Percentiles rank a stretch among this genome's conserved stretches.
Evolutionary conservation across 2,113 vertebrate species (phyloP).

Genomic region (Perognathus longimembris): DNA sequence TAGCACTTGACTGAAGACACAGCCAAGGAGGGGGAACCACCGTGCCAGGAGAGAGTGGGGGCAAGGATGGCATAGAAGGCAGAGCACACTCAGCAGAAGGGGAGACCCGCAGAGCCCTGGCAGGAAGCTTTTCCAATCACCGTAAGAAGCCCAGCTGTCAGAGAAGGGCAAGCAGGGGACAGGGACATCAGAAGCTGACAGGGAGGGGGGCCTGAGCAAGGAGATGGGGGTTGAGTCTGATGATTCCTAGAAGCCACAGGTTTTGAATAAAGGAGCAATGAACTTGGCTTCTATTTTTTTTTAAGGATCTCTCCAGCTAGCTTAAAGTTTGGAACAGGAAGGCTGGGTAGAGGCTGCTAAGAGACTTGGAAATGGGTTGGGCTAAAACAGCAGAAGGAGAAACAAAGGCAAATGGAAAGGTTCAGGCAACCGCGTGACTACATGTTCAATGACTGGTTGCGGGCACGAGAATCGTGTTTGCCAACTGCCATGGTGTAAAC

Average conservation of each 20-base stretch:
- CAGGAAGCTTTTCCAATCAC: background rate
- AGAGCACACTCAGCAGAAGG: background rate
- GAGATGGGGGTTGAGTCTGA: slow-evolving; percentile 15
- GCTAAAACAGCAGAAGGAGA: background rate
- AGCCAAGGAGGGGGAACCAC: background rate
- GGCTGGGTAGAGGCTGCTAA: background rate
- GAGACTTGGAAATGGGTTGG: background rate
- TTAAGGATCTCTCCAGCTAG: background rate
- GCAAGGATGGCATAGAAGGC: background rate
- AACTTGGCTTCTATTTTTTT: background rate
- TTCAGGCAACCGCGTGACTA: background rate
- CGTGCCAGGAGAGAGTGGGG: background rate
- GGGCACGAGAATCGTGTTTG: background rate
- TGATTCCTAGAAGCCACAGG: slow-evolving; percentile 42
- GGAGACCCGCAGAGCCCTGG: background rate
- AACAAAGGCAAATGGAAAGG: background rate
- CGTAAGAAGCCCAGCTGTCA: background rate
- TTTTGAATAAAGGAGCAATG: background rate
- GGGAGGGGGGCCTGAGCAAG: background rate
- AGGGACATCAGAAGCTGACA: slow-evolving; percentile 26
- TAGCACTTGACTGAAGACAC: background rate
- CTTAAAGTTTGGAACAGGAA: background rate
- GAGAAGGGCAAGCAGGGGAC: background rate
- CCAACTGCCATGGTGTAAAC: background rate
- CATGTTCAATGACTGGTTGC: background rate